Evolutionary conservation across 2,888 invertebrate species (phyloP).

Genomic region (Agonopterix subpropinquella): DNA sequence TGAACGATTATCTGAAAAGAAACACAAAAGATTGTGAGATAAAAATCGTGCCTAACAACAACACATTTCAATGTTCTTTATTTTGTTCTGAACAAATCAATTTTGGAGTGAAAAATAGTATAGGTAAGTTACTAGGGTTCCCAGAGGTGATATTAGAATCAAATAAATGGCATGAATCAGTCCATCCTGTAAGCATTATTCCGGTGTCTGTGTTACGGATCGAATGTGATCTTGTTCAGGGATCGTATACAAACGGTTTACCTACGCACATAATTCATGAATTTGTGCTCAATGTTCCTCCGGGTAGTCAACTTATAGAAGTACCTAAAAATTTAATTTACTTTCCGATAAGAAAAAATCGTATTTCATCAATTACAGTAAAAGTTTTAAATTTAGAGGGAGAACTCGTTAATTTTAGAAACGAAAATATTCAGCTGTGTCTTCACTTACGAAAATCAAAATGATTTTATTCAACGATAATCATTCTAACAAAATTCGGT

Average conservation of each 20-base stretch:
- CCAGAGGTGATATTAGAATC: slow-evolving; percentile 1
- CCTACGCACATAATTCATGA: slow-evolving; percentile 1
- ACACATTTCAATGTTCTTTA: slow-evolving; percentile 1
- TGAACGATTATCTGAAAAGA: slow-evolving; percentile 1
- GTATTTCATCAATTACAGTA: slow-evolving; percentile 6
- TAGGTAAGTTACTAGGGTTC: slow-evolving; percentile 4
- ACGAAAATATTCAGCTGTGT: too few relatives aligned
- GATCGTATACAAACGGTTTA: slow-evolving; percentile 6
- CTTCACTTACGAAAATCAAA: too few relatives aligned
- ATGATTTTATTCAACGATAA: too few relatives aligned
- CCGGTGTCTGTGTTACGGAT: slow-evolving; percentile 5
- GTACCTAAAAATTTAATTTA: slow-evolving; percentile 10
- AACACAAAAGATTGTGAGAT: background rate
- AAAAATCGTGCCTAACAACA: slow-evolving; percentile 1
- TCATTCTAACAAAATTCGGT: too few relatives aligned
- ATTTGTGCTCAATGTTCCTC: too few relatives aligned
- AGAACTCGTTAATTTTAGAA: slow-evolving; percentile 6
- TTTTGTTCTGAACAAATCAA: slow-evolving; percentile 2
- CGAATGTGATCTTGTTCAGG: slow-evolving; percentile 7
- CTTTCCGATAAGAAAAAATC: slow-evolving; percentile 10
- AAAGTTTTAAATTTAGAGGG: slow-evolving; percentile 8
- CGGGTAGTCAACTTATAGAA: too few relatives aligned
- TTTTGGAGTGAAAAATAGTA: slow-evolving; percentile 1
- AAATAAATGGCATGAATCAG: slow-evolving; percentile 8
- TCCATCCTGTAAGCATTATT: slow-evolving; percentile 6